Conservation (phyloP, 2,113 vertebrate genomes). For the Macrotus californicus region DNA sequence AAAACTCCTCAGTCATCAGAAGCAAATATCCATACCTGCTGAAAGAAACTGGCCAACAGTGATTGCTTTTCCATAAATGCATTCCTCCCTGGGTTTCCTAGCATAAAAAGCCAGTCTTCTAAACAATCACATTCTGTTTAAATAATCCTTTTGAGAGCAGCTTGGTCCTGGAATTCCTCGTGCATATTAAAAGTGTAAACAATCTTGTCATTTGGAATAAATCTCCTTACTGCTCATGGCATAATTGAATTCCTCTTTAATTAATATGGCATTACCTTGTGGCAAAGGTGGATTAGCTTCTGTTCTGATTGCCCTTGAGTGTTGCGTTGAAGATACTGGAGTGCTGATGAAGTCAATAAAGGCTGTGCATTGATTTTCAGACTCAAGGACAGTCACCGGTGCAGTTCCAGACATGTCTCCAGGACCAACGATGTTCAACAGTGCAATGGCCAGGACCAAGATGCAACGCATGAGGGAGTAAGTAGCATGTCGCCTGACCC, state of each 20-base stretch:
- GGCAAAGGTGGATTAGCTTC: slow-evolving; percentile 53
- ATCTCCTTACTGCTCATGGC: slow-evolving; percentile 57
- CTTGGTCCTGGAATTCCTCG: background rate
- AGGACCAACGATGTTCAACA: slow-evolving; percentile 71
- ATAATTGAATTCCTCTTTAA: slow-evolving; percentile 69
- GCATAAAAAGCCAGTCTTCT: background rate
- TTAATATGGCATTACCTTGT: slow-evolving; percentile 58
- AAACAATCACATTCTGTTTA: background rate
- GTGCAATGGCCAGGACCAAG: slow-evolving; percentile 73
- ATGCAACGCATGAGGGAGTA: slow-evolving; percentile 80
- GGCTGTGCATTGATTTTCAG: slow-evolving; percentile 80
- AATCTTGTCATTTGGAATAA: slow-evolving; percentile 57
- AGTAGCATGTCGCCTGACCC: slow-evolving; percentile 48
- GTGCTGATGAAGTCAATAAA: slow-evolving; percentile 16
- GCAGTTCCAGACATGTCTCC: slow-evolving; percentile 47
- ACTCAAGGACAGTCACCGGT: slow-evolving; percentile 60
- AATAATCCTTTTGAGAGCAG: background rate
- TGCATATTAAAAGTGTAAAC: slow-evolving; percentile 53
- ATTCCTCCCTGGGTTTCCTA: background rate
- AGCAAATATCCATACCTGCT: background rate
- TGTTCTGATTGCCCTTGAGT: slow-evolving; percentile 65
- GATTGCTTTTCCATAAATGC: background rate
- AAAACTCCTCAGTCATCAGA: background rate
- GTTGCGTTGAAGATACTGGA: background rate
- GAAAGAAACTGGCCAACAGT: background rate